Percentiles rank a stretch among this genome's conserved stretches.
These are phyloP conservation scores for Rhagophthalmus giganteus DNA, from an alignment of 2,888 invertebrate species.

Conservation along the genomic window DNA sequence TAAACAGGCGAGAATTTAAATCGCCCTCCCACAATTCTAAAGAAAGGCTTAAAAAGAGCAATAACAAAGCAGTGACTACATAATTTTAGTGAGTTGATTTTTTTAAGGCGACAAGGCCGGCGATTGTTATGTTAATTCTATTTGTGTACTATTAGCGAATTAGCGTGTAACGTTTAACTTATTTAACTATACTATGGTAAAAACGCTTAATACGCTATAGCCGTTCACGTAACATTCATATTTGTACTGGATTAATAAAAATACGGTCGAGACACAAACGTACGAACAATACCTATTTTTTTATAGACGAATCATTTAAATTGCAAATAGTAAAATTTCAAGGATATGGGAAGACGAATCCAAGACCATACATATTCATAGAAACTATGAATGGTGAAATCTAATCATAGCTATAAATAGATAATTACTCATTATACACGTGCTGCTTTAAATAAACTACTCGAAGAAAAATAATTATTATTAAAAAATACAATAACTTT, in stretches of 20 bases:
- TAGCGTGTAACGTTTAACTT: too few species aligned
- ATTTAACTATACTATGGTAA: too few species aligned
- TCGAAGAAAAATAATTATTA: neutral
- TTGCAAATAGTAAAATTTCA: constrained; percentile 49
- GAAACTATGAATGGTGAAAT: constrained; percentile 35
- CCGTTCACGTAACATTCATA: constrained; percentile 4
- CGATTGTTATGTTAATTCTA: constrained; percentile 20
- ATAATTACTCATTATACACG: constrained; percentile 33
- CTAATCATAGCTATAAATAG: constrained; percentile 44
- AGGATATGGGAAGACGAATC: constrained; percentile 48
- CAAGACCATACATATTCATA: constrained; percentile 51
- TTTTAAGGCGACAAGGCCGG: constrained; percentile 16
- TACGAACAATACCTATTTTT: constrained; percentile 24
- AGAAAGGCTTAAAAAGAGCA: constrained; percentile 16
- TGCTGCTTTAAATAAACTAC: constrained; percentile 8
- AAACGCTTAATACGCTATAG: too few species aligned
- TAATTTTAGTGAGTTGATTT: constrained; percentile 9
- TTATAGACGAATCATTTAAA: constrained; percentile 40
- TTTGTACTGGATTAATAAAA: neutral
- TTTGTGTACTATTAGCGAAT: constrained; percentile 14
- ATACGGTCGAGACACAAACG: neutral
- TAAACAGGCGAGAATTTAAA: constrained; percentile 15
- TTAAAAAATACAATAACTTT: neutral
- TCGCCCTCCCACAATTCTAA: constrained; percentile 25
- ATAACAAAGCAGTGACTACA: constrained; percentile 15